Conservation (phyloP, 2,888 invertebrate species). For the Charanyca ferruginea region DNA sequence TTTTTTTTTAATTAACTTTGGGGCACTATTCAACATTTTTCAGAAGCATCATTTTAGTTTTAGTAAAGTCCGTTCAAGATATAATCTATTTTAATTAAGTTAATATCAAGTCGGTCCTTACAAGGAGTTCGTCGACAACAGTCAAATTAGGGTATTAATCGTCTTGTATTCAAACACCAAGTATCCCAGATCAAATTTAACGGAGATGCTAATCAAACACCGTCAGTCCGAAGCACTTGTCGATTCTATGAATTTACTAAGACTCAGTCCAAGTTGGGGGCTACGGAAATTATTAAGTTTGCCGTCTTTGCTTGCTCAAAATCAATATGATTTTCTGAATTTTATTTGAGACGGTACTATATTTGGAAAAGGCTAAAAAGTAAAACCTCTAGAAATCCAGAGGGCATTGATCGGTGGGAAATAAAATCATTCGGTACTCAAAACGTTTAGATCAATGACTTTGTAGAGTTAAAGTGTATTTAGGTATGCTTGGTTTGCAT, state of each 20-base stretch:
- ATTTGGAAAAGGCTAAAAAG: conserved; percentile 17
- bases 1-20: background rate
- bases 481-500: conserved; percentile 71
- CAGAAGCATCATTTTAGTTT: conserved; percentile 1
- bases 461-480: conserved; percentile 60
- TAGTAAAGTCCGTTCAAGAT: background rate
- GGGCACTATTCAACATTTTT: background rate
- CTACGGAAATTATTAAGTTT: conserved; percentile 51
- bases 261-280: conserved; percentile 28
- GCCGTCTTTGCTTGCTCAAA: conserved; percentile 33
- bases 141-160: conserved; percentile 9
- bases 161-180: conserved; percentile 35
- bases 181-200: conserved; percentile 39
- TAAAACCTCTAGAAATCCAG: background rate
- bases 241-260: conserved; percentile 42
- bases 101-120: background rate
- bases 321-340: conserved; percentile 48
- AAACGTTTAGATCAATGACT: conserved; percentile 58
- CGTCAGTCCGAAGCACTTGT: conserved; percentile 20
- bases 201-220: conserved; percentile 41
- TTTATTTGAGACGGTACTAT: conserved; percentile 25
- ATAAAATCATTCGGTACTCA: conserved; percentile 58
- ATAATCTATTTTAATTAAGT: conserved; percentile 12
- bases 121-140: conserved; percentile 13
- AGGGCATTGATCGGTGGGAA: conserved; percentile 32